phyloP scores from a whole-genome alignment of 2,113 vertebrate species.

The Oenanthe melanoleuca region DNA sequence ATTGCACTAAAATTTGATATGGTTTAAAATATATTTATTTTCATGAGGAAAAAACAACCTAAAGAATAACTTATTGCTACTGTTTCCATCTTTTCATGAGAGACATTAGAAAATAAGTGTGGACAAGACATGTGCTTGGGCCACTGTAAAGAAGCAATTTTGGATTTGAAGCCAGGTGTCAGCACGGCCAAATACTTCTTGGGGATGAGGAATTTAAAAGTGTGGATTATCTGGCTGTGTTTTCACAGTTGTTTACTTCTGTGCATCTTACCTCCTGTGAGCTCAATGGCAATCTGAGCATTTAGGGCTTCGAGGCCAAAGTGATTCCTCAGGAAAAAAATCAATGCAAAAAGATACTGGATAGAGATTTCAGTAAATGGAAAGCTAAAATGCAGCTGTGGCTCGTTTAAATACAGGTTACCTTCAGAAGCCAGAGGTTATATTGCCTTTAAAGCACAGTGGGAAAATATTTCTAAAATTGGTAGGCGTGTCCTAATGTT shows the following conservation, averaged over 20 bases:
- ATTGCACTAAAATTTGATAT: neutral
- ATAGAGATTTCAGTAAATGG: neutral
- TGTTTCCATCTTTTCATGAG: neutral
- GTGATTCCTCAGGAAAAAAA: neutral
- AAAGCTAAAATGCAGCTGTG: neutral
- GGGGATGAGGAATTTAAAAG: neutral
- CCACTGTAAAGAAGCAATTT: neutral
- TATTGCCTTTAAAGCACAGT: neutral
- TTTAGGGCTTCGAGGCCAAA: neutral
- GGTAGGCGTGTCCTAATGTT: neutral
- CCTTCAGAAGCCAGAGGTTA: neutral
- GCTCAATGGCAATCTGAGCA: neutral
- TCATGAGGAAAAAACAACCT: neutral
- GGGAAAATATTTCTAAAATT: neutral
- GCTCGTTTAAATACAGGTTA: neutral
- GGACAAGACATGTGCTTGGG: neutral
- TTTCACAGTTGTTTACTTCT: neutral
- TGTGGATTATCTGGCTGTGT: neutral
- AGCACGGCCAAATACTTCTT: neutral
- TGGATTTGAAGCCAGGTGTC: neutral
- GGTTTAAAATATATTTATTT: neutral
- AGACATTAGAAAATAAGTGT: neutral
- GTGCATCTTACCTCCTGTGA: neutral
- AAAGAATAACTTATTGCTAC: neutral
- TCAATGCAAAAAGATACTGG: neutral